These are phyloP conservation scores for Macrocentrus cingulum DNA, from an alignment of 1,140 invertebrate species.

Conservation along the genomic window DNA sequence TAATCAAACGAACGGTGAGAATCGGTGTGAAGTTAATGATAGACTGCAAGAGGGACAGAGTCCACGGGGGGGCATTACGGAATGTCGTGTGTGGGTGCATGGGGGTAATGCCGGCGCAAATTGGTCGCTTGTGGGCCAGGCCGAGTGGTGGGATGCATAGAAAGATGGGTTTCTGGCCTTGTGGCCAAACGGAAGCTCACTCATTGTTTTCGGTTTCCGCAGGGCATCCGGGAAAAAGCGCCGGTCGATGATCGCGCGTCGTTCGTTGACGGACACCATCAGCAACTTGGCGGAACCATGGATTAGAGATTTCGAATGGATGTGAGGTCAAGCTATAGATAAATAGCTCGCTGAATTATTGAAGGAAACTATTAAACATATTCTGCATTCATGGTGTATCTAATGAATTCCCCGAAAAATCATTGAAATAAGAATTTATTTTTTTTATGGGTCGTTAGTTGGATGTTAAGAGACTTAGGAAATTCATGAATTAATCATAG, in stretches of 20 bases:
- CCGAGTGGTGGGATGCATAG: neutral
- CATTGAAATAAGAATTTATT: neutral
- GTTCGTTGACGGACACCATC: conserved; percentile 28
- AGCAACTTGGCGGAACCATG: conserved; percentile 50
- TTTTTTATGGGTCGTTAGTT: neutral
- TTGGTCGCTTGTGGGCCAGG: neutral
- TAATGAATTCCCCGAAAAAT: neutral
- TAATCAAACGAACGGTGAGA: conserved; percentile 54
- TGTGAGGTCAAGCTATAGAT: conserved; percentile 34
- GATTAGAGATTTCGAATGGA: conserved; percentile 51
- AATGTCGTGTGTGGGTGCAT: conserved; percentile 23
- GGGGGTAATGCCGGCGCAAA: conserved; percentile 14
- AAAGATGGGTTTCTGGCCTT: conserved; percentile 48
- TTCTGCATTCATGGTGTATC: neutral
- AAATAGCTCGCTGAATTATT: neutral
- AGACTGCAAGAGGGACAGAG: conserved; percentile 29
- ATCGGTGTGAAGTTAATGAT: conserved; percentile 37
- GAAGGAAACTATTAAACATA: neutral
- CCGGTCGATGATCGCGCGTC: conserved; percentile 32
- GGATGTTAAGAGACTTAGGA: neutral
- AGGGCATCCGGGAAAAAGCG: conserved; percentile 55
- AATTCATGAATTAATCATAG: neutral
- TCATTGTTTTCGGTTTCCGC: conserved; percentile 55
- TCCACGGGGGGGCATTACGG: conserved; percentile 10
- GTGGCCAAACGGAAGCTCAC: conserved; percentile 47